A percentile compares a stretch with the other conserved stretches of the same genome.
phyloP scores from a whole-genome alignment of 1,140 invertebrate species.

The Coenobita brevimanus region DNA sequence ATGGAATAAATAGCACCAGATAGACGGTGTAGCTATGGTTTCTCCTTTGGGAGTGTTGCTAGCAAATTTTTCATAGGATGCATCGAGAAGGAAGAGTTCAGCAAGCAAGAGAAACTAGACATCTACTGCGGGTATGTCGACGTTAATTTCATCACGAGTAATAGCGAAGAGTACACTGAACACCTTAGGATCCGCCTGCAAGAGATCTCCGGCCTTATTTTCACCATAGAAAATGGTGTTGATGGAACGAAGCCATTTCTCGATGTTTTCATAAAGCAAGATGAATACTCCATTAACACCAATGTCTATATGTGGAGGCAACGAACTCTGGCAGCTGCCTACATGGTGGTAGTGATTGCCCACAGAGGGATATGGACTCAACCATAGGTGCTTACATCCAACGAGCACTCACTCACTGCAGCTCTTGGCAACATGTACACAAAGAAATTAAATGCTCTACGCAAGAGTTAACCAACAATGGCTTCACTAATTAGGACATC shows the following conservation, averaged over 20 bases:
- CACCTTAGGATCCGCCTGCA: background rate
- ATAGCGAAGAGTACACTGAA: background rate
- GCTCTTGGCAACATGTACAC: background rate
- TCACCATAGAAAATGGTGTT: background rate
- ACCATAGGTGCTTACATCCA: background rate
- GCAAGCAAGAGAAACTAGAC: too few relatives aligned
- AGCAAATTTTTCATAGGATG: background rate
- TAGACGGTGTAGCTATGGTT: constrained; percentile 13
- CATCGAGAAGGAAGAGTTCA: too few relatives aligned
- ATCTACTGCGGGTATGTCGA: too few relatives aligned
- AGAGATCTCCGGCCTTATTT: too few relatives aligned
- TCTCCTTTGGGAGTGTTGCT: background rate
- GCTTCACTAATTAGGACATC: too few relatives aligned
- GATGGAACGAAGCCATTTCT: background rate
- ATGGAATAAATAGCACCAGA: background rate
- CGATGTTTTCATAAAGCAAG: background rate
- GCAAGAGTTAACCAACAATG: background rate
- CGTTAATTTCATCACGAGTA: background rate
- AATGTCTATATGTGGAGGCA: background rate
- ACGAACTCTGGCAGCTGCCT: background rate
- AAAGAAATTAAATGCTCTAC: background rate
- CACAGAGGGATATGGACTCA: background rate
- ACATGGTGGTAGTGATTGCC: background rate
- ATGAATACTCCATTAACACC: background rate
- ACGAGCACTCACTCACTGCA: background rate